Evolutionary conservation across 2,797 vertebrate genomes (phyloP).

Genomic region (Brachyalestes nurse): DNA sequence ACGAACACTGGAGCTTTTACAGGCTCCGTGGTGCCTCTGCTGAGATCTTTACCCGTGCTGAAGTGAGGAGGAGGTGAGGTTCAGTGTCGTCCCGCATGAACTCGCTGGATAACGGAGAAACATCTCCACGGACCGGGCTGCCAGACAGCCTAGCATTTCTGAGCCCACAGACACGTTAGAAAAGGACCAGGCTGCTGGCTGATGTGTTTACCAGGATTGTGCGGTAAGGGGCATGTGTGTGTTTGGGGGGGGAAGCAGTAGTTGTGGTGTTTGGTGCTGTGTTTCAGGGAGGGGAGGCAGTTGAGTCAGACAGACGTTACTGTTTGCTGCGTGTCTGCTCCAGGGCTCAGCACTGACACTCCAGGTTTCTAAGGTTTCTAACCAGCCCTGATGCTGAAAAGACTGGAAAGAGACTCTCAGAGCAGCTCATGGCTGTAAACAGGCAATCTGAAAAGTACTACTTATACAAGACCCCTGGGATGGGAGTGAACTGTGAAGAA

Average conservation of each 20-base stretch:
- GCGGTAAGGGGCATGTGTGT: not conserved
- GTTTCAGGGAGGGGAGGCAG: not conserved
- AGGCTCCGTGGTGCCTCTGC: not conserved
- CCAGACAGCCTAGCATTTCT: not conserved
- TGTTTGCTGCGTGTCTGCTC: not conserved
- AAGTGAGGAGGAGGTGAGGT: conserved; percentile 16
- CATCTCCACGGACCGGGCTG: not conserved
- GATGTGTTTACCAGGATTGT: not conserved
- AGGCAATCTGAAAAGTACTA: not conserved
- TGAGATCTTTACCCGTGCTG: not conserved
- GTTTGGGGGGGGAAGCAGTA: not conserved
- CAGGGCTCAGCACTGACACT: not conserved
- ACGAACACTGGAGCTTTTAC: not conserved
- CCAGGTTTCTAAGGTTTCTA: too few species aligned
- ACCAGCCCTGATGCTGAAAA: too few species aligned
- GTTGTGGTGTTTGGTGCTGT: too few species aligned
- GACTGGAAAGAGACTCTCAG: not conserved
- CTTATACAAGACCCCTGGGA: not conserved
- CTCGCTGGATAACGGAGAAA: conserved; percentile 28
- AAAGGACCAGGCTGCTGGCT: not conserved
- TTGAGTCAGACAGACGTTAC: not conserved
- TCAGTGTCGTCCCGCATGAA: not conserved
- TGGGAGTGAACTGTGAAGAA: not conserved
- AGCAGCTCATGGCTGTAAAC: not conserved
- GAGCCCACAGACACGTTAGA: not conserved